Conservation (phyloP, 2,888 invertebrate genomes). For the Chloromyia formosa region DNA sequence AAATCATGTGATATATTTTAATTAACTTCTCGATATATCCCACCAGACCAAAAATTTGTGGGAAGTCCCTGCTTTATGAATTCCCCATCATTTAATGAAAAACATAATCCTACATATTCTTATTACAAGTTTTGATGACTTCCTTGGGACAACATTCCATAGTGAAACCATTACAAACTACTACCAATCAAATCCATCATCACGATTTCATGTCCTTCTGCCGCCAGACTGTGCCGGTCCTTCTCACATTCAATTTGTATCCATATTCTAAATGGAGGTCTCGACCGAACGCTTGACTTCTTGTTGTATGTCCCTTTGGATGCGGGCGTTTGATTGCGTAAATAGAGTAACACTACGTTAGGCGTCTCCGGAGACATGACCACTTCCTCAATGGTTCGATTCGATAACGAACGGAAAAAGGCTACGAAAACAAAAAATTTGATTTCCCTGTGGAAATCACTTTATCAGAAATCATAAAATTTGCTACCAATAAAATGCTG, state of each 20-base stretch:
- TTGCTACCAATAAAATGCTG: constrained; percentile 57
- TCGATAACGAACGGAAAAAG: constrained; percentile 46
- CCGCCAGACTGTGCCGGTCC: neutral
- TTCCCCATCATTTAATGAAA: too few species aligned
- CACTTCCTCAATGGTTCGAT: constrained; percentile 46
- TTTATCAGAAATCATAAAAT: constrained; percentile 63
- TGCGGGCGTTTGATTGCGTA: constrained; percentile 44
- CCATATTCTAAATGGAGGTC: neutral
- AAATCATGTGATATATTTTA: too few species aligned
- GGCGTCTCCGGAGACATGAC: constrained; percentile 46
- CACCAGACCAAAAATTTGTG: too few species aligned
- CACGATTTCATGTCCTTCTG: too few species aligned
- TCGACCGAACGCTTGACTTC: neutral
- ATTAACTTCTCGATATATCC: too few species aligned
- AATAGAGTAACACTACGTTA: constrained; percentile 36
- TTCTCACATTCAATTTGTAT: neutral
- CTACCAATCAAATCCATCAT: too few species aligned
- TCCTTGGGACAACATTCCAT: too few species aligned
- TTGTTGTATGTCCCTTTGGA: constrained; percentile 12
- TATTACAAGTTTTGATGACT: too few species aligned
- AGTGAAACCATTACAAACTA: too few species aligned
- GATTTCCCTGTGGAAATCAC: constrained; percentile 62
- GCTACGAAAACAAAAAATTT: constrained; percentile 52
- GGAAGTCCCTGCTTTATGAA: too few species aligned
- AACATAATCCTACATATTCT: too few species aligned